Evolutionary conservation across 2,113 vertebrate species (phyloP).

Genomic region (Rhadina sibilatrix): DNA sequence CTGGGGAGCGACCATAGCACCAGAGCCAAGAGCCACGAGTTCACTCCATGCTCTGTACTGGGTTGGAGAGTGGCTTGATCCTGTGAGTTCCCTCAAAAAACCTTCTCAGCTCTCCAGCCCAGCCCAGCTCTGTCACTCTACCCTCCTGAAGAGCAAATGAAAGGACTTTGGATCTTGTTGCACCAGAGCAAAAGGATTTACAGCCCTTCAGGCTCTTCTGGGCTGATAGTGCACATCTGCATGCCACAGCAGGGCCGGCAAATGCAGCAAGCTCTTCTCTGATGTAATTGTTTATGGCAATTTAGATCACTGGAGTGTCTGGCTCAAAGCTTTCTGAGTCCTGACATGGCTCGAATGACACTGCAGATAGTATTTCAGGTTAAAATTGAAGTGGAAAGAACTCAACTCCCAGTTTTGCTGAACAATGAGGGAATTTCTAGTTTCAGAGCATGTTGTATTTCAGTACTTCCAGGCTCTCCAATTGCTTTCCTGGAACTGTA

Average conservation of each 20-base stretch:
- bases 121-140: neutral
- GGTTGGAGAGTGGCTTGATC: neutral
- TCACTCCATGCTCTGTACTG: neutral
- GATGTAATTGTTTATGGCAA: slow-evolving; percentile 40
- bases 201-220: neutral
- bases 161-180: neutral
- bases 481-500: slow-evolving; percentile 71
- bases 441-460: slow-evolving; percentile 47
- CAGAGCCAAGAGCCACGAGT: neutral
- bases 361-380: slow-evolving; percentile 44
- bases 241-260: neutral
- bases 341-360: slow-evolving; percentile 51
- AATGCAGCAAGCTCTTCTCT: neutral
- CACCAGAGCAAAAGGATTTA: neutral
- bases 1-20: neutral
- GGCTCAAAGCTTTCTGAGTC: neutral
- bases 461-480: slow-evolving; percentile 53
- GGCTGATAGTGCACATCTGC: neutral
- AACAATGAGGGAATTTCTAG: slow-evolving; percentile 56
- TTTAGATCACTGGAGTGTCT: neutral
- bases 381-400: slow-evolving; percentile 41
- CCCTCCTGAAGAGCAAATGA: neutral
- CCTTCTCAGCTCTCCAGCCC: neutral
- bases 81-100: neutral
- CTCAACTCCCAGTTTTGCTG: neutral